These are phyloP conservation scores for Megaleporinus macrocephalus DNA, from an alignment of 2,113 vertebrate species.

Conservation along the genomic window DNA sequence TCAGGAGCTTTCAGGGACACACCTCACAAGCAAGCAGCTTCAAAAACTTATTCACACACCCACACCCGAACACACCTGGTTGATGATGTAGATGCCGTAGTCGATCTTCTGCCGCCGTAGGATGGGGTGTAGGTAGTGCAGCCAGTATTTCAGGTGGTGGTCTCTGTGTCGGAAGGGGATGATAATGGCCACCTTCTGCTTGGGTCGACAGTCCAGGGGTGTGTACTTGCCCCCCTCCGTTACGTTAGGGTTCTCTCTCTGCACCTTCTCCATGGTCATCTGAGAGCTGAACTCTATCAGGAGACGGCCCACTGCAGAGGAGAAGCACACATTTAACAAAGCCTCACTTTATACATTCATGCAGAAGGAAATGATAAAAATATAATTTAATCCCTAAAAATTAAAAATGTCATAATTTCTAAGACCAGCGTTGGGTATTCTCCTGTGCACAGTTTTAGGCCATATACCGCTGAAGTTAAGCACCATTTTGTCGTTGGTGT, in stretches of 20 bases:
- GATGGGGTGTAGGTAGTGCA: slow-evolving; percentile 97
- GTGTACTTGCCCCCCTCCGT: slow-evolving; percentile 91
- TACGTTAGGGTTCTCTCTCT: slow-evolving; percentile 95
- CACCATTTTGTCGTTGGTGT: too few species aligned
- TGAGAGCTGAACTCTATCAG: slow-evolving; percentile 97
- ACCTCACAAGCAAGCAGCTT: not conserved
- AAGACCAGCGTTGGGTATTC: too few species aligned
- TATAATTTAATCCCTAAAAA: too few species aligned
- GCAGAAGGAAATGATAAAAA: not conserved
- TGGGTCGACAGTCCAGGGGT: slow-evolving; percentile 87
- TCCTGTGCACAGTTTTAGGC: too few species aligned
- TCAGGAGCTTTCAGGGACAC: not conserved
- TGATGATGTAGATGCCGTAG: slow-evolving; percentile 96
- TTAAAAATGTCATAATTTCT: too few species aligned
- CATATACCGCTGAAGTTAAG: too few species aligned
- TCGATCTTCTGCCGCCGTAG: slow-evolving; percentile 93
- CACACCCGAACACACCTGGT: slow-evolving; percentile 82
- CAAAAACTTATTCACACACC: not conserved
- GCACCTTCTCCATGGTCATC: slow-evolving; percentile 97
- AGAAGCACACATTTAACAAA: slow-evolving; percentile 50
- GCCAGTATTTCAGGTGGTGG: slow-evolving; percentile 98
- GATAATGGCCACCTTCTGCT: slow-evolving; percentile 96
- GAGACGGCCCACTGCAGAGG: slow-evolving; percentile 88
- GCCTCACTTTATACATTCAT: slow-evolving; percentile 47
- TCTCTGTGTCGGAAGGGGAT: slow-evolving; percentile 97